Base-by-base conservation (phyloP, 2,888 invertebrate genomes). In the Mactromeris polynyma region DNA sequence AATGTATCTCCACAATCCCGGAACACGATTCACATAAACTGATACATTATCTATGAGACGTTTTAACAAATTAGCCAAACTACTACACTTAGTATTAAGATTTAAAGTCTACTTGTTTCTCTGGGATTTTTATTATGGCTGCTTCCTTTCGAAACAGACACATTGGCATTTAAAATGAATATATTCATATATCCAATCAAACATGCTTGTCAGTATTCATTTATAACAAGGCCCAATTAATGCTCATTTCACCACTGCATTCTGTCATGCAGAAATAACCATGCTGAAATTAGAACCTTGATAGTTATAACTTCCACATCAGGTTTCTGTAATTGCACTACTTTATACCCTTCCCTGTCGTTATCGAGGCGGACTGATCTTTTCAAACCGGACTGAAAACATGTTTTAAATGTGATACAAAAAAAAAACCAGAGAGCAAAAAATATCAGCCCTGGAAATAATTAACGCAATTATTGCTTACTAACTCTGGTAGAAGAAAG, bases 241-340 rank as follows among this genome's bases (percentile, higher is more conserved):
- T 36, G 36, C 21, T 36, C 73, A 73, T 9, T 36, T 73, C n/a
- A 33, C 73, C 33, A 73, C 73, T 73, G 73, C 73, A 73, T 73
- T 73, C 73, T 26, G 33, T 36, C 54, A 81, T 81, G 81, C 51
- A 58, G 38, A 33, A n/a, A 31, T 36, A 51, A 81, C 0, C 54
- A 81, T 51, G 46, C 54, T 51, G 26, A 78, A n/a, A 14, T 69
- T 46, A 78, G 46, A 33, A 92, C 92, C 92, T 92, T 92, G 69
- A 92, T 92, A n/a, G 92, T 92, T 78, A 92, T 92, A 54, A 92
- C 92, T 89, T 92, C 92, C 36, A 90, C 54, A 54, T 77, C 82
- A 0, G 77, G 78, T 51, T 87, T 82, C 58, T 87, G 81, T 40
- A 87, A 82, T 38, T 87, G 81, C 14, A 92, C 87, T 31, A 92